A percentile compares a stretch with the other conserved stretches of the same genome.
These are phyloP conservation scores for Scaptomyza polygonia DNA, from an alignment of 2,888 invertebrate species.

Conservation along the genomic window DNA sequence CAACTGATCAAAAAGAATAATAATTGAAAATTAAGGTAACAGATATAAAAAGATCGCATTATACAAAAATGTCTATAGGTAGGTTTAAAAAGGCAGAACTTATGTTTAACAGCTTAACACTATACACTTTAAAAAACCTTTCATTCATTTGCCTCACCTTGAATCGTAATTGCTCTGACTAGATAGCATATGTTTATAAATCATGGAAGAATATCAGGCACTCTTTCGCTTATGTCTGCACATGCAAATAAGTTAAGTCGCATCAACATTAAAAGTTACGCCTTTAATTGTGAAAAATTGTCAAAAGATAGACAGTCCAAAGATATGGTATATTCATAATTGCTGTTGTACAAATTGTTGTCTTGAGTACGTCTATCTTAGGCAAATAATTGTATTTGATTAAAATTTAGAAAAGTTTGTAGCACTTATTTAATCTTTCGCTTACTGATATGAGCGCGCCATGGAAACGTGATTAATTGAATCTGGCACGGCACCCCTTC, in stretches of 20 bases:
- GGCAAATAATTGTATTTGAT: conserved; percentile 1
- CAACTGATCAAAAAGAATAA: background rate
- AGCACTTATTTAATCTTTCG: conserved; percentile 20
- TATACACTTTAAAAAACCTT: too few relatives aligned
- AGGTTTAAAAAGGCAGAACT: too few relatives aligned
- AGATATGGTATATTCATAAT: conserved; percentile 8
- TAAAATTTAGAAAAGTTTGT: conserved; percentile 9
- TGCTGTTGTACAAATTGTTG: conserved; percentile 6
- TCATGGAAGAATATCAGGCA: background rate
- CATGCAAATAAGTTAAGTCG: background rate
- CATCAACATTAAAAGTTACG: conserved; percentile 30
- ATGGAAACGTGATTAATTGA: conserved; percentile 38
- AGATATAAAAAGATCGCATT: background rate
- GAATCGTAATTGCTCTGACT: background rate
- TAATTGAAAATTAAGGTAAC: background rate
- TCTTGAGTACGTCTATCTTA: background rate
- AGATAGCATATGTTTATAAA: background rate
- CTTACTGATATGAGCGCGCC: conserved; percentile 30
- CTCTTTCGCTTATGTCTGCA: conserved; percentile 8
- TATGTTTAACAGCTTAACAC: too few relatives aligned
- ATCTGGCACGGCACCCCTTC: background rate
- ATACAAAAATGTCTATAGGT: too few relatives aligned
- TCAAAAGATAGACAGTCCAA: background rate
- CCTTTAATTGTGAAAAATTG: conserved; percentile 3
- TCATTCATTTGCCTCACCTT: background rate